Evolutionary conservation across 2,113 vertebrate genomes (phyloP).

Genomic region (Thermophis baileyi): DNA sequence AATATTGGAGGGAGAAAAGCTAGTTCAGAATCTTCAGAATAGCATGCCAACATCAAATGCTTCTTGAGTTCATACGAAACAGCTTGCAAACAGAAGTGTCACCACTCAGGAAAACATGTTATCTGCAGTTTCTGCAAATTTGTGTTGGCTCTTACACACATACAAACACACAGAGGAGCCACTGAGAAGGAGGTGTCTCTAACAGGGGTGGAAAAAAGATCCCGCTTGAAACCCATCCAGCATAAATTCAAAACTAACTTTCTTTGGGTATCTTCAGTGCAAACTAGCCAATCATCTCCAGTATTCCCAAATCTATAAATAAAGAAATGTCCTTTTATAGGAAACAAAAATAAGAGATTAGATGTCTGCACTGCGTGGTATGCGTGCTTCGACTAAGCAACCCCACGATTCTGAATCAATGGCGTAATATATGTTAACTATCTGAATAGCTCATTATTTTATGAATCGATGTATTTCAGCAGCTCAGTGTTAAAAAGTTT

Average conservation of each 20-base stretch:
- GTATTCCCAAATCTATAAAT: not conserved
- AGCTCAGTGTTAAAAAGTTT: slow-evolving; percentile 19
- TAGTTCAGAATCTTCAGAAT: not conserved
- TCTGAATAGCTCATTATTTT: slow-evolving; percentile 52
- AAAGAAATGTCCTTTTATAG: not conserved
- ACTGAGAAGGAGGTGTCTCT: not conserved
- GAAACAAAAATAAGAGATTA: not conserved
- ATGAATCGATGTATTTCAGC: slow-evolving; percentile 44
- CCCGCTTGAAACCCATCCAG: not conserved
- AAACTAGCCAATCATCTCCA: not conserved
- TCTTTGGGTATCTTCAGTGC: not conserved
- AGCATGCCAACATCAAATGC: not conserved
- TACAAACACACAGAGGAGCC: not conserved
- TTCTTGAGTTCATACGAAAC: not conserved
- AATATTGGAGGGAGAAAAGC: not conserved
- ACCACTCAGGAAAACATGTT: not conserved
- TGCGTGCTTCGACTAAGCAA: not conserved
- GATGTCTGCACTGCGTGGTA: not conserved
- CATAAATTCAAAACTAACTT: not conserved
- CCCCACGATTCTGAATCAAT: not conserved
- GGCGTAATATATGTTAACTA: not conserved
- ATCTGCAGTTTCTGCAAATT: not conserved
- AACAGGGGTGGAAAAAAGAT: not conserved
- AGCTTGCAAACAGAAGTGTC: not conserved
- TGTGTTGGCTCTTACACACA: not conserved